phyloP scores from a whole-genome alignment of 2,888 invertebrate genomes.

The Noctua pronuba region DNA sequence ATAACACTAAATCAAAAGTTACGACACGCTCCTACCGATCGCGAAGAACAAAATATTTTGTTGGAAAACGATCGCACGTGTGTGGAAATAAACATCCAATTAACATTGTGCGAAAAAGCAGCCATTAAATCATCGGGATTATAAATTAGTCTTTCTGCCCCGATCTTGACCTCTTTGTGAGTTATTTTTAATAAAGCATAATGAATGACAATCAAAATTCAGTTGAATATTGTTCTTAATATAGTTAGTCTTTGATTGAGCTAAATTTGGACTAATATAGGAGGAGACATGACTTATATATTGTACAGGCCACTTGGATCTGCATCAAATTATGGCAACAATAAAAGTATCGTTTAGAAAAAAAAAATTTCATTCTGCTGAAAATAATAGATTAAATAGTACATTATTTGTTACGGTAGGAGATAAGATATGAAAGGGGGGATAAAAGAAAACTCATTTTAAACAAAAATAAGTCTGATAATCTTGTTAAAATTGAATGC shows the following conservation, averaged over 20 bases:
- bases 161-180: constrained; percentile 60
- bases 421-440: constrained; percentile 9
- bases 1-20: constrained; percentile 65
- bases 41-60: constrained; percentile 46
- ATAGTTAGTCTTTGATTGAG: not conserved
- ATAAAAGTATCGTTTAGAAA: not conserved
- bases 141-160: constrained; percentile 55
- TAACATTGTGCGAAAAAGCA: constrained; percentile 59
- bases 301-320: not conserved
- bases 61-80: constrained; percentile 48
- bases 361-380: not conserved
- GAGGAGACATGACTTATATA: not conserved
- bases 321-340: not conserved
- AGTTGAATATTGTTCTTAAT: constrained; percentile 6
- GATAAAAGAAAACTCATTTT: constrained; percentile 51
- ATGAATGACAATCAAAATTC: constrained; percentile 31
- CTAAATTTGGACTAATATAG: not conserved
- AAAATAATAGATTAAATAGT: constrained; percentile 7
- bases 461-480: constrained; percentile 52
- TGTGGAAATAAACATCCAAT: constrained; percentile 62
- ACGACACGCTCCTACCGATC: constrained; percentile 43
- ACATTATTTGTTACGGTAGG: constrained; percentile 11
- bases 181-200: constrained; percentile 44
- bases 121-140: constrained; percentile 54
- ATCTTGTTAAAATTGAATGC: constrained; percentile 58